Evolutionary conservation across 2,113 vertebrate genomes (phyloP), one percentile per base, ranked within the genome.

Genomic region (Thalassarche chlororhynchos): DNA sequence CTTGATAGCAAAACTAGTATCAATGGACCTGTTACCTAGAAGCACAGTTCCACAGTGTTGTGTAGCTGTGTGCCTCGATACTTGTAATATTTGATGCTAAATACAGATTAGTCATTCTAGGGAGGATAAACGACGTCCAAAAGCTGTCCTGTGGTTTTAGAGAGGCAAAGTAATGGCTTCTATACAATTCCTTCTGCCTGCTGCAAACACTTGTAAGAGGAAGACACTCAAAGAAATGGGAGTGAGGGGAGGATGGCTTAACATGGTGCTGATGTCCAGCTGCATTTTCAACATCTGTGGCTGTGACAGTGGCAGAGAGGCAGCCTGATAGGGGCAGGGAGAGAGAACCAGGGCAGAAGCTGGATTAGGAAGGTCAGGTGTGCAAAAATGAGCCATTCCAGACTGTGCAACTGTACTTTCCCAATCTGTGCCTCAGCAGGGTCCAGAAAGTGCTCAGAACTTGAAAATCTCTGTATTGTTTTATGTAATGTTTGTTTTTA

Each of bases 121-220:
- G 46, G n/a, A 90, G 47, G 25, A 23, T 31, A 24, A 61, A 49
- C 18, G 24, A 0, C 0, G 1, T 25, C 3, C 77, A 78, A 16
- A 87, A 61, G 5, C 34, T 57, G 28, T 31, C 47, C 57, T 55
- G 1, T 49, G 69, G 15, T 46, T 89, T 81, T 69, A 52, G 20
- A 83, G 75, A 88, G 32, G 12, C 23, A 15, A 71, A 68, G 36
- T 25, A 49, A 16, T 14, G 34, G 6, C 57, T 91, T 49, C 38
- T 49, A 1, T 47, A 6, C 34, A 24, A 3, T 57, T 79, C 21
- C 44, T 49, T 14, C 61, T 40, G 52, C 74, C 84, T 40, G 47
- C 62, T 57, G 57, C 31, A 38, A 38, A 25, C 11, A 2, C 24
- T 11, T 9, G 36, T 29, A 24, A 84, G 82, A n/a, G 62, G 17